Conservation (phyloP, 2,113 vertebrate genomes). For the Chunga burmeisteri region DNA sequence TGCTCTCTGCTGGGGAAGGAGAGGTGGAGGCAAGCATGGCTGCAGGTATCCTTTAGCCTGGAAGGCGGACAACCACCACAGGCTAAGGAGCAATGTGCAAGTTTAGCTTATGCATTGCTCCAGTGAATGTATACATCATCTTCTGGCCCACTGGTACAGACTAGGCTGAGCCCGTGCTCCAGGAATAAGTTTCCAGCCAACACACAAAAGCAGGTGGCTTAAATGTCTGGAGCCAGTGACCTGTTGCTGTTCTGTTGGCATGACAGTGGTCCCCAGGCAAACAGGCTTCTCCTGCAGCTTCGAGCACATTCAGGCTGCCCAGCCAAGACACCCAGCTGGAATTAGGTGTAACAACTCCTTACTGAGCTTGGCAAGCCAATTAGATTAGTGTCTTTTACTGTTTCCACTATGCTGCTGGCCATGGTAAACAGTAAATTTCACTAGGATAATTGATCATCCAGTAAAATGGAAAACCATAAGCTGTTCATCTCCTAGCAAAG, state of each 20-base stretch:
- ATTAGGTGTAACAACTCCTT: neutral
- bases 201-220: neutral
- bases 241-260: neutral
- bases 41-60: neutral
- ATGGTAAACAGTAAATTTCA: neutral
- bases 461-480: neutral
- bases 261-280: neutral
- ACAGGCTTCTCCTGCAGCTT: neutral
- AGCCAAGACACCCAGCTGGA: neutral
- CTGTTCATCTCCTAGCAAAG: neutral
- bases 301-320: neutral
- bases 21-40: neutral
- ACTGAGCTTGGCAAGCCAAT: neutral
- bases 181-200: neutral
- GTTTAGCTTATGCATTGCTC: neutral
- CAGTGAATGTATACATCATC: neutral
- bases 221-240: neutral
- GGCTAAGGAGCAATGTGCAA: neutral
- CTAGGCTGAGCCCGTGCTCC: neutral
- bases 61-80: no score
- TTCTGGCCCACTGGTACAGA: neutral
- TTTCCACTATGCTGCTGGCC: neutral
- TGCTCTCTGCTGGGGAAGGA: slow-evolving; percentile 39
- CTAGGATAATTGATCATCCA: neutral
- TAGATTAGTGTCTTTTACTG: neutral